These are phyloP conservation scores for Drosophila pseudotakahashii DNA, from an alignment of 2,888 invertebrate species.

Conservation along the genomic window DNA sequence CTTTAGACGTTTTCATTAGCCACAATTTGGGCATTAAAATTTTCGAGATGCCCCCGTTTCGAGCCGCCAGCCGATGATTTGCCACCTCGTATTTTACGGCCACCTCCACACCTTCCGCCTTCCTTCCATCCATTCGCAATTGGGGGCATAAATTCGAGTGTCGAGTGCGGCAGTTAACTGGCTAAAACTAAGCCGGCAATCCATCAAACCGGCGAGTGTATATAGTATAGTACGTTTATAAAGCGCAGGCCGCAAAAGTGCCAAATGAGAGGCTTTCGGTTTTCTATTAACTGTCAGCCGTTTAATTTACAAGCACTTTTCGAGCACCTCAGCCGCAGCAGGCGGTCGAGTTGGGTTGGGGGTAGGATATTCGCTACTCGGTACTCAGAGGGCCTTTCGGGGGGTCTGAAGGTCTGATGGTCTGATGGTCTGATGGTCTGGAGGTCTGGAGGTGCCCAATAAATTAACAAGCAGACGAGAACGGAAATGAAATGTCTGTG, in stretches of 20 bases:
- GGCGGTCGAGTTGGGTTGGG: conserved; percentile 5
- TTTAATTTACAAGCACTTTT: conserved; percentile 68
- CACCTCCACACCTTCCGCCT: conserved; percentile 37
- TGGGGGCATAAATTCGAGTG: conserved; percentile 46
- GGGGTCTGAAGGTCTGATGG: background rate
- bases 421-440: background rate
- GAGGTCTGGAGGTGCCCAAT: conserved; percentile 46
- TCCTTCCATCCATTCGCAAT: background rate
- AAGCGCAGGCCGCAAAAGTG: conserved; percentile 44
- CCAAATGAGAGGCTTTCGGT: conserved; percentile 72
- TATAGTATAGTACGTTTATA: conserved; percentile 49
- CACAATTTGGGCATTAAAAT: conserved; percentile 42
- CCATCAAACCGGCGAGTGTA: conserved; percentile 58
- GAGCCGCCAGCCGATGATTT: background rate
- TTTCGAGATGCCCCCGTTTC: background rate
- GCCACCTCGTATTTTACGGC: conserved; percentile 28
- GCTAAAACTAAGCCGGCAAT: conserved; percentile 75
- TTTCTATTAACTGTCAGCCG: conserved; percentile 73
- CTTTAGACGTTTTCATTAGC: conserved; percentile 40
- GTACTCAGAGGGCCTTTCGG: background rate
- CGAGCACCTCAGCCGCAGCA: conserved; percentile 30
- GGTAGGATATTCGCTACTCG: background rate
- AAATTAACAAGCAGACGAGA: conserved; percentile 59
- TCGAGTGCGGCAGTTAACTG: conserved; percentile 69
- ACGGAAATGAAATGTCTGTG: conserved; percentile 42